phyloP scores from a whole-genome alignment of 2,113 vertebrate species.

The Solea senegalensis region DNA sequence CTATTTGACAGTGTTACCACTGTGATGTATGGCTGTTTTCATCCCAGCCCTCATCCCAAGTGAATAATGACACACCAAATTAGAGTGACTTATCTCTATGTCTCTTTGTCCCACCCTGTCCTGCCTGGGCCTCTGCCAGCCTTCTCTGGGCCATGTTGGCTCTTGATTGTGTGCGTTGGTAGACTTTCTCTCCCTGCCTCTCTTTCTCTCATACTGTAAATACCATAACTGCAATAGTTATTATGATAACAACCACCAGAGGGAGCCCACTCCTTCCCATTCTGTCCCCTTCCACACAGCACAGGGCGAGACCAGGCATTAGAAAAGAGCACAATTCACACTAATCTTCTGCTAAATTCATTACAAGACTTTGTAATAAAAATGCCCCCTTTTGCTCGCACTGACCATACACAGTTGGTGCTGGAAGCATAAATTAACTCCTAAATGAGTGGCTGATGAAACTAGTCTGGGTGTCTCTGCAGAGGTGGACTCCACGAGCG shows the following conservation, averaged over 20 bases:
- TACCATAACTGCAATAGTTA: neutral
- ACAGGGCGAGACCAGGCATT: conserved; percentile 42
- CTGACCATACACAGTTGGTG: conserved; percentile 38
- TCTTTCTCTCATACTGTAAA: neutral
- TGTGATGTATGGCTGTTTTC: conserved; percentile 69
- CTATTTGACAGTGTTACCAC: conserved; percentile 59
- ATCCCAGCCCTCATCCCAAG: conserved; percentile 57
- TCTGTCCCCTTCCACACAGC: conserved; percentile 10
- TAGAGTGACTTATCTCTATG: conserved; percentile 74
- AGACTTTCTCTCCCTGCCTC: conserved; percentile 1
- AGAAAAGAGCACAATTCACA: conserved; percentile 46
- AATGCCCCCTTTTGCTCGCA: conserved; percentile 61
- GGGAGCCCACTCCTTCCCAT: conserved; percentile 50
- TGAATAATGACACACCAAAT: conserved; percentile 73
- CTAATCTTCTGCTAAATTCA: conserved; percentile 71
- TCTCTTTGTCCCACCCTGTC: conserved; percentile 30
- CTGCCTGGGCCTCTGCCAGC: conserved; percentile 35
- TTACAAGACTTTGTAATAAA: conserved; percentile 72
- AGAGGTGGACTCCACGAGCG: conserved; percentile 14
- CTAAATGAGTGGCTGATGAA: conserved; percentile 65
- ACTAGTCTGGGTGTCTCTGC: conserved; percentile 37
- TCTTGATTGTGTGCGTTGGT: conserved; percentile 2
- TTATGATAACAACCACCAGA: conserved; percentile 54
- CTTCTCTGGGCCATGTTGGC: conserved; percentile 33
- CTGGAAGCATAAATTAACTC: conserved; percentile 64